phyloP scores from a whole-genome alignment of 2,888 invertebrate species.

The Dascillus cervinus region DNA sequence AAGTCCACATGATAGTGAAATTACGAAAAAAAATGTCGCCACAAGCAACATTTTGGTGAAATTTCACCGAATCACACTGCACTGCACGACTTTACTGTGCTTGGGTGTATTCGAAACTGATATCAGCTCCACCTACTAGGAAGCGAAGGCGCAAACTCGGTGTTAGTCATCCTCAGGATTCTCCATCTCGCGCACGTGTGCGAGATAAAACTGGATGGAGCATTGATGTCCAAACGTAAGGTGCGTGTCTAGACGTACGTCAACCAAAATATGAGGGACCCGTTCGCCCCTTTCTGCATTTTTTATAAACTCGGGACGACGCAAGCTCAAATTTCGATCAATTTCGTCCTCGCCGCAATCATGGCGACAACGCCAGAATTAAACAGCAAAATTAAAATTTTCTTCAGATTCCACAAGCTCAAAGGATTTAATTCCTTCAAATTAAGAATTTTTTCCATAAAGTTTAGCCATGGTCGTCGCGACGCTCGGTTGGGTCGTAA shows the following conservation, averaged over 20 bases:
- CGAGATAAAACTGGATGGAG: slow-evolving; percentile 9
- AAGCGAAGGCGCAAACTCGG: slow-evolving; percentile 30
- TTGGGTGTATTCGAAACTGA: slow-evolving; percentile 38
- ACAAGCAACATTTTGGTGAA: slow-evolving; percentile 52
- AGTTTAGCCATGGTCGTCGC: slow-evolving; percentile 21
- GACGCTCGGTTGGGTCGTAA: slow-evolving; percentile 20
- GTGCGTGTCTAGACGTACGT: slow-evolving; percentile 12
- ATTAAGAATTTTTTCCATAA: too few relatives aligned
- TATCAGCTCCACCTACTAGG: slow-evolving; percentile 38
- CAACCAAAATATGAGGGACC: too few relatives aligned
- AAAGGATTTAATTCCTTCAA: too few relatives aligned
- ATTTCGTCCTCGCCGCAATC: too few relatives aligned
- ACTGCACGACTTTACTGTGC: slow-evolving; percentile 32
- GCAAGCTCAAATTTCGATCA: too few relatives aligned
- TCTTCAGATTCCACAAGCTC: too few relatives aligned
- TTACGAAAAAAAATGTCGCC: slow-evolving; percentile 54
- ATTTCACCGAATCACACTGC: slow-evolving; percentile 31
- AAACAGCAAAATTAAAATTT: too few relatives aligned
- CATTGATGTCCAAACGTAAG: slow-evolving; percentile 6
- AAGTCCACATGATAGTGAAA: slow-evolving; percentile 52
- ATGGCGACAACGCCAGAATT: too few relatives aligned
- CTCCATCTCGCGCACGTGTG: slow-evolving; percentile 12
- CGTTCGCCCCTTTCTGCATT: too few relatives aligned
- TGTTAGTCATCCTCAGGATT: slow-evolving; percentile 24
- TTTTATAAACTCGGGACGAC: too few relatives aligned